These are phyloP conservation scores for Phenacoccus solenopsis DNA, from an alignment of 1,140 invertebrate genomes.

Conservation along the genomic window DNA sequence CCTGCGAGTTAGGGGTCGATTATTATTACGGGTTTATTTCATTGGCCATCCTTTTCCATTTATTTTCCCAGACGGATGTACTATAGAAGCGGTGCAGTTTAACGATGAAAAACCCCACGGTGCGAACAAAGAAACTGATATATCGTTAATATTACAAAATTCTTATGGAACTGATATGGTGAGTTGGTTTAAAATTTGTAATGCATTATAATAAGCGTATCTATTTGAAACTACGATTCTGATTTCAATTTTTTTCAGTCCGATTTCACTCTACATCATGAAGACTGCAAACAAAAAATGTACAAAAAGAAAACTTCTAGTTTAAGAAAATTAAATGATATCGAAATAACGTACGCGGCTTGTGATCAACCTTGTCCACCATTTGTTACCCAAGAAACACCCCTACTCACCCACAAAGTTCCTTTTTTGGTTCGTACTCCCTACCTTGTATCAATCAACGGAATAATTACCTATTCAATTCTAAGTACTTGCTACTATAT, in stretches of 20 bases:
- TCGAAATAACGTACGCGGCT: constrained; percentile 1
- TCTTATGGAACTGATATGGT: not conserved
- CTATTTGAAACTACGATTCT: too few species aligned
- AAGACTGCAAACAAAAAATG: not conserved
- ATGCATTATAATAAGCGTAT: too few species aligned
- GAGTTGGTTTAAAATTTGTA: not conserved
- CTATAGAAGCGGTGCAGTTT: not conserved
- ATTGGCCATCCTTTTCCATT: not conserved
- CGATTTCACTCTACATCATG: not conserved
- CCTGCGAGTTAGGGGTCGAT: too few species aligned
- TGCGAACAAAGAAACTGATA: not conserved
- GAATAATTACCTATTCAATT: too few species aligned
- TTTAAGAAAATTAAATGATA: constrained; percentile 6
- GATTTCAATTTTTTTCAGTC: not conserved
- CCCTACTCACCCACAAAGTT: not conserved
- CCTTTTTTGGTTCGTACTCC: not conserved
- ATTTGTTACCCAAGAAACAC: constrained; percentile 10
- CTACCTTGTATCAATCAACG: too few species aligned
- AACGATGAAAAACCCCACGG: not conserved
- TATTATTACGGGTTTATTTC: too few species aligned
- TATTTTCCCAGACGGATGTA: not conserved
- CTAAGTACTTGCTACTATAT: too few species aligned
- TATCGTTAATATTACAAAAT: constrained; percentile 9
- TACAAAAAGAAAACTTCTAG: constrained; percentile 7
- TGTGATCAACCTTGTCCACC: constrained; percentile 6